Conservation (phyloP, 2,797 vertebrate species). For the Zenarchopterus dispar region DNA sequence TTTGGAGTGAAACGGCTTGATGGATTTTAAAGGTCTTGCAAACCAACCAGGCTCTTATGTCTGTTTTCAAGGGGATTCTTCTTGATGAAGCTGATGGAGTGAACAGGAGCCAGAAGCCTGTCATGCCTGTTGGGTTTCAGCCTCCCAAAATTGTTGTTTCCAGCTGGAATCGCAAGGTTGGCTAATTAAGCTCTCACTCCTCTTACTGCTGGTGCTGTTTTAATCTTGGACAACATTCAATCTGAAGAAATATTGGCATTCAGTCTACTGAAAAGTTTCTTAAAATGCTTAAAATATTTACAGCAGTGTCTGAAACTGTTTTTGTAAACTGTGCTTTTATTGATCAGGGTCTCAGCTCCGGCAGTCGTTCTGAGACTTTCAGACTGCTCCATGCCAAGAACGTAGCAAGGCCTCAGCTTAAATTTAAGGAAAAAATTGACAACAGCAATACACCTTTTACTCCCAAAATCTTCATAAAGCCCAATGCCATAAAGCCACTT, state of each 20-base stretch:
- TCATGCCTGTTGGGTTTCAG: slow-evolving; percentile 92
- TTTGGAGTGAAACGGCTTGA: not conserved
- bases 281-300: slow-evolving; percentile 8
- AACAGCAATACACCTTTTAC: slow-evolving; percentile 96
- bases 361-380: slow-evolving; percentile 86
- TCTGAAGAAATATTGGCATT: slow-evolving; percentile 15
- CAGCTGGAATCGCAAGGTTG: slow-evolving; percentile 98
- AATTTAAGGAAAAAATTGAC: slow-evolving; percentile 93
- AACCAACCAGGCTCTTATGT: slow-evolving; percentile 6
- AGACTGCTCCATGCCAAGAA: slow-evolving; percentile 95
- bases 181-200: slow-evolving; percentile 34
- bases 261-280: not conserved
- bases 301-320: not conserved
- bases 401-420: slow-evolving; percentile 90
- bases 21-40: not conserved
- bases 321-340: slow-evolving; percentile 18
- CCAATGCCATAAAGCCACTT: slow-evolving; percentile 91
- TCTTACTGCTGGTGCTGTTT: slow-evolving; percentile 10
- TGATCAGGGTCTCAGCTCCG: slow-evolving; percentile 81
- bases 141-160: slow-evolving; percentile 92
- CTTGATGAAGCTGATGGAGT: slow-evolving; percentile 94
- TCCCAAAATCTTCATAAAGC: slow-evolving; percentile 94
- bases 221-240: slow-evolving; percentile 25
- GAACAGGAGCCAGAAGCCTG: slow-evolving; percentile 90
- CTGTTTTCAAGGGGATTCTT: slow-evolving; percentile 87